A percentile compares a stretch with the other conserved stretches of the same genome.
phyloP scores from a whole-genome alignment of 2,113 vertebrate species.

The Chaenogobius annularis region DNA sequence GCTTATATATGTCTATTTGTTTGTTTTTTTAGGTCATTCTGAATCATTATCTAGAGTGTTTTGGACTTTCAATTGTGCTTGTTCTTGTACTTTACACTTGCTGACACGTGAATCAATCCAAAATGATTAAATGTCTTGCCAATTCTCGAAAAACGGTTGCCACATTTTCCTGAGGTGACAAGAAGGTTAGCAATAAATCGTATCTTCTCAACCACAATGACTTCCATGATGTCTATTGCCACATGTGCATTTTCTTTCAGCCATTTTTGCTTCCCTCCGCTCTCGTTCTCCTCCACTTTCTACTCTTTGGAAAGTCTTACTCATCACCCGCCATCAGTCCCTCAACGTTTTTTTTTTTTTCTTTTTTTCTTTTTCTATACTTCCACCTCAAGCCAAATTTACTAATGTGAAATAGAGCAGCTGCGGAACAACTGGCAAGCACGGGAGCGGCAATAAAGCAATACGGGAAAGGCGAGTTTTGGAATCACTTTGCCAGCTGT shows the following conservation, averaged over 20 bases:
- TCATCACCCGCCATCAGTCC: neutral
- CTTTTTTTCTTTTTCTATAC: neutral
- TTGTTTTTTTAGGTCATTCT: too few species aligned
- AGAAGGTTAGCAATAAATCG: neutral
- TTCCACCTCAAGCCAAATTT: conserved; percentile 33
- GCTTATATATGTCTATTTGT: too few species aligned
- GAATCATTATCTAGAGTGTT: too few species aligned
- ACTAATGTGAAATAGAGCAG: conserved; percentile 10
- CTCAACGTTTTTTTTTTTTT: conserved; percentile 9
- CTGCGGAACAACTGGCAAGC: conserved; percentile 10
- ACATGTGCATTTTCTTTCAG: conserved; percentile 30
- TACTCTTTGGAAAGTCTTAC: conserved; percentile 37
- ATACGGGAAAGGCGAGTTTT: too few species aligned
- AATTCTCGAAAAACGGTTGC: neutral
- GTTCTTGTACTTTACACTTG: too few species aligned
- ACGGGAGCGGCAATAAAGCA: too few species aligned
- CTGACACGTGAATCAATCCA: neutral
- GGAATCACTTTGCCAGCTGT: conserved; percentile 45
- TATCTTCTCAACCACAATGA: neutral
- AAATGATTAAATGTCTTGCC: neutral
- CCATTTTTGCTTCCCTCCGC: conserved; percentile 21
- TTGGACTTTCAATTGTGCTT: too few species aligned
- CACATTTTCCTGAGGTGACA: neutral
- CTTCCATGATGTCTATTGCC: conserved; percentile 5
- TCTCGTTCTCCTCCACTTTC: conserved; percentile 6